phyloP scores from a whole-genome alignment of 2,113 vertebrate genomes.

The Solea solea region DNA sequence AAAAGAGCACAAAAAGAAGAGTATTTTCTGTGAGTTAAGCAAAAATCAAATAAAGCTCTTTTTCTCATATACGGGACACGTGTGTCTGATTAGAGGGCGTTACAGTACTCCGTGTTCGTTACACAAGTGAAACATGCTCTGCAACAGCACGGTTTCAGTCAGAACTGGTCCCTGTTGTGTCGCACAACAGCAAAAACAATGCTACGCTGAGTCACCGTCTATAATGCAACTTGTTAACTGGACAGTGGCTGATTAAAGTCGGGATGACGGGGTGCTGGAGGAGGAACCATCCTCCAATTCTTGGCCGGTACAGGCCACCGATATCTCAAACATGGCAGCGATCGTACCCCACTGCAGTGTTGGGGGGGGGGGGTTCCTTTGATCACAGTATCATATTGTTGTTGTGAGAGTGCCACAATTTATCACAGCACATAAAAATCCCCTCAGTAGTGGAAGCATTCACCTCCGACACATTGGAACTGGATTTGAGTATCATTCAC shows the following conservation, averaged over 20 bases:
- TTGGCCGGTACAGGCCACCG: conserved; percentile 58
- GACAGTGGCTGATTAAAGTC: conserved; percentile 56
- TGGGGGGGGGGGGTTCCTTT: conserved; percentile 74
- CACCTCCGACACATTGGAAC: conserved; percentile 47
- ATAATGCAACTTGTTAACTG: conserved; percentile 63
- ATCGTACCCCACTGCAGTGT: conserved; percentile 66
- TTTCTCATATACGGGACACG: conserved; percentile 58
- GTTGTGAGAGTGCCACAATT: conserved; percentile 67
- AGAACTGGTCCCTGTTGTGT: conserved; percentile 79
- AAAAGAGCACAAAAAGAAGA: conserved; percentile 52
- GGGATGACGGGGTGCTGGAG: conserved; percentile 51
- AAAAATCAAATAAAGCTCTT: conserved; percentile 60
- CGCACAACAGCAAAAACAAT: conserved; percentile 76
- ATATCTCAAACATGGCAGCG: conserved; percentile 59
- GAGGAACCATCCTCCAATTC: conserved; percentile 43
- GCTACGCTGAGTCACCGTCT: conserved; percentile 62
- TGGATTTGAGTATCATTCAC: conserved; percentile 51
- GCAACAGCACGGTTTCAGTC: conserved; percentile 72
- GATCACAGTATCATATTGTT: conserved; percentile 78
- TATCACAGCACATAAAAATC: conserved; percentile 74
- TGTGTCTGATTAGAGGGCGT: conserved; percentile 51
- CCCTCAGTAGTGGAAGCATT: conserved; percentile 69
- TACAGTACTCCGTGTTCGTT: conserved; percentile 45
- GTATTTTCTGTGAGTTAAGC: conserved; percentile 25
- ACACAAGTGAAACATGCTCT: conserved; percentile 68